phyloP scores from a whole-genome alignment of 2,113 vertebrate genomes.

The Amblyopsis rosae region DNA sequence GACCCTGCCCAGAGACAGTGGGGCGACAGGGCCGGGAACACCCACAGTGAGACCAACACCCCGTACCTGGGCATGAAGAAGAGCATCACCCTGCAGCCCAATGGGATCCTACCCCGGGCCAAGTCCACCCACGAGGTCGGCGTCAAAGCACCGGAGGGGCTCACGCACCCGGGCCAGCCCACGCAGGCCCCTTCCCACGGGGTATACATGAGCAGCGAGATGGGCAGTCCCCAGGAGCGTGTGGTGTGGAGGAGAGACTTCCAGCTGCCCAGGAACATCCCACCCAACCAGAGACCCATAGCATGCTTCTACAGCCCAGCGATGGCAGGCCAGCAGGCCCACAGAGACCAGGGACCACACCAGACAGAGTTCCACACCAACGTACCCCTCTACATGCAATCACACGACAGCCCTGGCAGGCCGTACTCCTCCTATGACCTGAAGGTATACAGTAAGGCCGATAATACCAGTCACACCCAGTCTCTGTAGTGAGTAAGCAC shows the following conservation, averaged over 20 bases:
- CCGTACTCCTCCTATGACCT: constrained; percentile 81
- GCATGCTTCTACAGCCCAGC: constrained; percentile 81
- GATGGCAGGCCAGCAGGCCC: constrained; percentile 73
- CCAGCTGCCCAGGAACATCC: constrained; percentile 66
- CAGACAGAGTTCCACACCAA: constrained; percentile 58
- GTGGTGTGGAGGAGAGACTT: constrained; percentile 78
- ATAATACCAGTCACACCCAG: background rate
- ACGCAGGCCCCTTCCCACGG: constrained; percentile 51
- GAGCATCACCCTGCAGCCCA: constrained; percentile 81
- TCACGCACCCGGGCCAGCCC: constrained; percentile 51
- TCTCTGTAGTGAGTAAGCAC: constrained; percentile 14
- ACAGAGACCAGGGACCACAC: constrained; percentile 55
- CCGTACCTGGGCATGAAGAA: constrained; percentile 82
- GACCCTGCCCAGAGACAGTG: constrained; percentile 78
- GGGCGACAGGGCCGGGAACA: constrained; percentile 81
- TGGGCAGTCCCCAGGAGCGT: constrained; percentile 73
- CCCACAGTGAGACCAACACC: constrained; percentile 83
- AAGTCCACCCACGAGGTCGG: constrained; percentile 86
- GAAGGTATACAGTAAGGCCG: constrained; percentile 65
- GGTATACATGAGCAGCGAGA: constrained; percentile 57
- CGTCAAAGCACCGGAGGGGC: constrained; percentile 56
- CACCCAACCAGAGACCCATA: constrained; percentile 79
- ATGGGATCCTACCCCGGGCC: constrained; percentile 85
- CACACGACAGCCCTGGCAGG: constrained; percentile 77
- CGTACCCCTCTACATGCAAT: constrained; percentile 65